Base-by-base conservation (phyloP, 2,888 invertebrate species). In the Tethea ocularis region DNA sequence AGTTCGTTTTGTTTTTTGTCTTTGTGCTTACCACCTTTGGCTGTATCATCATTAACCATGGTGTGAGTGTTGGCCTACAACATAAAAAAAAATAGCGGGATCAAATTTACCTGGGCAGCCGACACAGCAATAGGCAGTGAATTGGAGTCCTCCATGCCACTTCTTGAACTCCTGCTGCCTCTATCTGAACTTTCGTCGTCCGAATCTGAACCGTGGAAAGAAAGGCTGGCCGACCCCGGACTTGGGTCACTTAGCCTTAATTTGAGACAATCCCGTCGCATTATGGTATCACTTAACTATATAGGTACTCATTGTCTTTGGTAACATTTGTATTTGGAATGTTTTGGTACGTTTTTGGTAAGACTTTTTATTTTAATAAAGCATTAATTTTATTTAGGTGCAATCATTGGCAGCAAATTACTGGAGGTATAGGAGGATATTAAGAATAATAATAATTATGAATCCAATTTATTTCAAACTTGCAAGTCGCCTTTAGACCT, bases 221-320 rank as follows among this genome's bases (percentile, higher is more conserved):
- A 88, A 0, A 84, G 77, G 58, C 78, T 86, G 24, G 82, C 78
- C 8, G 86, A 74, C 57, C 83, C 84, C 0, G 89, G 87, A 62
- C 80, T 88, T 0, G 93, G 92, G 66, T 93, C 93, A 67, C 91
- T 93, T 29, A 93, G 86, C 68, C 93, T 82, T 66, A 93, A 74
- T 66, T 89, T 90, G 51, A 93, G 81, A 64, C 88, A 88, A 70
- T 93, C 93, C 38, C 93, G 89, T 62, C 91, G 87, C 89, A 91
- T 91, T 71, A 75, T 84, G 65, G 64, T 51, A 58, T 62, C 62
- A 68, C 72, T 75, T 68, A 69, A 56, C 64, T 69, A 59, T 71
- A 58, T 56, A 60, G 46, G 46, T 58, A 57, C 60, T 24, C 59
- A 66, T 66, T 71, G 58, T 69, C 71, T 75, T 76, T 73, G 71